phyloP scores from a whole-genome alignment of 1,140 invertebrate genomes.

The Drosophila ananassae region DNA sequence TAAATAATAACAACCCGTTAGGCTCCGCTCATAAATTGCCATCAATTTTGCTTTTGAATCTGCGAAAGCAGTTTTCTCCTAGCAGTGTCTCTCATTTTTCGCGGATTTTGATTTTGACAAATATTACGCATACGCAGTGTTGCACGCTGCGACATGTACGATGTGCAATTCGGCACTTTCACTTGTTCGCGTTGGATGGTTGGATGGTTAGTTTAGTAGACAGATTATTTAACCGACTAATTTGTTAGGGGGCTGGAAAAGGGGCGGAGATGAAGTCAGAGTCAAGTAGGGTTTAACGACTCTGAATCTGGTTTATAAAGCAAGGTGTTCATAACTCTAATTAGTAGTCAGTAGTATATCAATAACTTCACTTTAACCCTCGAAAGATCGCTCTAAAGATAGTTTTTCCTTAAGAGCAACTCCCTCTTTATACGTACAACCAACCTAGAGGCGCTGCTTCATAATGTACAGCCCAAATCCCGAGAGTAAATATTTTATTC shows the following conservation, averaged over 20 bases:
- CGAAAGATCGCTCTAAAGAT: too few species aligned
- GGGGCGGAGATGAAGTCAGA: background rate
- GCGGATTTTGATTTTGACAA: conserved; percentile 48
- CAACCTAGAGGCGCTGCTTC: too few species aligned
- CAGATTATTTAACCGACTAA: conserved; percentile 69
- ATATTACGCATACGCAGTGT: conserved; percentile 76
- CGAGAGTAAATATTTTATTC: too few species aligned
- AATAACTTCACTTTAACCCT: too few species aligned
- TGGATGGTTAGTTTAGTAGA: conserved; percentile 59
- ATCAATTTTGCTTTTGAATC: conserved; percentile 33
- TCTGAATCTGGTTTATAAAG: background rate
- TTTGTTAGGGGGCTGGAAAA: conserved; percentile 18
- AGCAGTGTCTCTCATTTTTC: conserved; percentile 21
- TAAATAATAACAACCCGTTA: conserved; percentile 61
- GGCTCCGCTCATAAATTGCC: conserved; percentile 42
- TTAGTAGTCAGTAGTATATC: too few species aligned
- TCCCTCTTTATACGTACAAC: too few species aligned
- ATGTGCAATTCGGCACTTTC: conserved; percentile 59
- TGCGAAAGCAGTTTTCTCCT: conserved; percentile 46
- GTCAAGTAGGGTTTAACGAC: conserved; percentile 25
- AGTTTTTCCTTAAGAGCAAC: too few species aligned
- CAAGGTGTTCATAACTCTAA: too few species aligned
- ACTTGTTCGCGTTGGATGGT: conserved; percentile 39
- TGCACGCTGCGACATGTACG: conserved; percentile 37
- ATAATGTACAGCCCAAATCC: too few species aligned